Base-by-base conservation (phyloP, 2,113 vertebrate species). In the Panurus biarmicus region DNA sequence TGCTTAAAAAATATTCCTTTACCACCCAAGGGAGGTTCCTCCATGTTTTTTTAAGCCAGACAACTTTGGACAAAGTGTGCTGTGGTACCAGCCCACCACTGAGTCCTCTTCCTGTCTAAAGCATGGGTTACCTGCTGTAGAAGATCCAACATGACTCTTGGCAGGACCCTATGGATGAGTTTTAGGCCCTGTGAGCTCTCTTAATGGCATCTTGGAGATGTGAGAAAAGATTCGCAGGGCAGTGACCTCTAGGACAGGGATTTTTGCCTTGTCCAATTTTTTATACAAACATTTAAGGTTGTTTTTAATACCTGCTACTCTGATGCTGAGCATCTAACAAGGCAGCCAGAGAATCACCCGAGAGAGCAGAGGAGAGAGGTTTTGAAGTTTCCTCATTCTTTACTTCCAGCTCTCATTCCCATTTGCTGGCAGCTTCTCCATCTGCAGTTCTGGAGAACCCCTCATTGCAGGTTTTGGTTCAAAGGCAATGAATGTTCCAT, bases 401-500 rank as follows among this genome's bases (percentile, higher is more conserved):
- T 33, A 11, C 23, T 86, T 93, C 35, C 45, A 87, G 14, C 38
- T 54, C 54, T 35, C 81, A 35, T 70, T 83, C 50, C 28, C 33
- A 35, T n/a, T 86, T 84, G 20, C 57, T 95, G 92, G 82, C 54
- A 86, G n/a, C 50, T 95, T 50, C 0, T 0, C 61, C 0, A 11
- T 66, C 95, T 94, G 84, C 70, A n/a, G 35, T 24, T 75, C 89
- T 79, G 9, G 70, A 71, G 75, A 87, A 11, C 36, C 16, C 57
- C 42, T 72, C 17, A 14, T 8, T 2, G 10, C 19, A 74, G 75
- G 11, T 70, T 93, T 90, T 58, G 45, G 21, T 70, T 90, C 72
- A 93, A 89, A 94, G 42, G 74, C 62, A 78, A 38, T 62, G 83
- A 61, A 36, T 73, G 47, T 94, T 95, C 91, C 91, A 79, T 64